These are phyloP conservation scores for Ophioderma brevispina DNA, from an alignment of 35 echinoderm and acorn worm genomes.

Conservation along the genomic window DNA sequence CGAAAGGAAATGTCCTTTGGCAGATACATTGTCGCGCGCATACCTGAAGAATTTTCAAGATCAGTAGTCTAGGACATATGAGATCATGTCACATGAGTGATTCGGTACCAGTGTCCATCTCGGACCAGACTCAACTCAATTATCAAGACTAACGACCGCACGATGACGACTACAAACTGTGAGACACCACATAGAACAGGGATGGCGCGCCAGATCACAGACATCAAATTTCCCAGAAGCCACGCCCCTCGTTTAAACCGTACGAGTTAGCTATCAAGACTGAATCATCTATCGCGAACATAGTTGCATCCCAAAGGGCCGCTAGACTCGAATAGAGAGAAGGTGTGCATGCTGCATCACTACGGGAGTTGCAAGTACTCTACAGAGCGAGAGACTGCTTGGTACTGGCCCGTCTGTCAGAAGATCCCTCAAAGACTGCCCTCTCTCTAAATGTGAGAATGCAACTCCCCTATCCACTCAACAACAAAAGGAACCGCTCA, in stretches of 20 bases:
- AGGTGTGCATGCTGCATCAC: constrained; percentile 47
- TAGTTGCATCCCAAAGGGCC: constrained; percentile 10
- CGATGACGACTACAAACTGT: constrained; percentile 50
- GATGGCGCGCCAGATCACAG: constrained; percentile 42
- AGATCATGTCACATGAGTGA: constrained; percentile 52
- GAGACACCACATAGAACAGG: constrained; percentile 6
- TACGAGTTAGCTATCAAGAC: constrained; percentile 57
- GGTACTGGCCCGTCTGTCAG: constrained; percentile 58
- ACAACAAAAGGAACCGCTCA: constrained; percentile 59
- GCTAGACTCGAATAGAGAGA: not conserved
- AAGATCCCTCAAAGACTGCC: constrained; percentile 49
- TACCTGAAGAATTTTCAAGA: constrained; percentile 11
- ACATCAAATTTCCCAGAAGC: not conserved
- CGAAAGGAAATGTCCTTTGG: constrained; percentile 64
- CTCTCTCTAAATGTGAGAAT: constrained; percentile 19
- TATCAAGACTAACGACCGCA: not conserved
- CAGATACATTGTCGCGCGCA: constrained; percentile 60
- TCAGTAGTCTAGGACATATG: constrained; percentile 45
- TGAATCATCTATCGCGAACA: constrained; percentile 36
- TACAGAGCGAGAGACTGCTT: constrained; percentile 47
- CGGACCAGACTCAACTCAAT: not conserved
- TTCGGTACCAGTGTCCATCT: too few species aligned
- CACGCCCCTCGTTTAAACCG: constrained; percentile 32
- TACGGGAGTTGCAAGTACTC: constrained; percentile 50
- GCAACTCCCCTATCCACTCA: constrained; percentile 13